Percentiles rank a stretch among this genome's conserved stretches.
phyloP scores from a whole-genome alignment of 2,113 vertebrate genomes.

The Pollachius pollachius region DNA sequence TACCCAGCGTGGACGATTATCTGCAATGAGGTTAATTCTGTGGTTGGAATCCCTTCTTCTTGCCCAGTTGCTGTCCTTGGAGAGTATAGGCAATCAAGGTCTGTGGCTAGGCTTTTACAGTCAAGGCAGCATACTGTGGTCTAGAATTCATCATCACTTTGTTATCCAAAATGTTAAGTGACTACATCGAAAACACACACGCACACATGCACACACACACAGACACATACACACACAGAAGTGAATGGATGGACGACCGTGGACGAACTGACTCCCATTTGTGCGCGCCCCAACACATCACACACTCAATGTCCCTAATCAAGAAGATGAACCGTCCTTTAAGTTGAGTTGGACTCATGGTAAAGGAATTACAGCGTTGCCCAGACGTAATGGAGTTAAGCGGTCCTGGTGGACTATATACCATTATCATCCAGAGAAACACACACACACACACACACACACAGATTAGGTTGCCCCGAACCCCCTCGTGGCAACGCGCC shows the following conservation, averaged over 20 bases:
- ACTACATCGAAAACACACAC: background rate
- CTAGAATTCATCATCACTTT: background rate
- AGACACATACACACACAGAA: background rate
- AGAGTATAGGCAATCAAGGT: slow-evolving; percentile 18
- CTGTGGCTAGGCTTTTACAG: slow-evolving; percentile 12
- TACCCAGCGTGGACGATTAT: slow-evolving; percentile 7
- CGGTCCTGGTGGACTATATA: slow-evolving; percentile 7
- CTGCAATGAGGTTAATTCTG: slow-evolving; percentile 18
- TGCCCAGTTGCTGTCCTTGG: slow-evolving; percentile 22
- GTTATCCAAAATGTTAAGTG: slow-evolving; percentile 6
- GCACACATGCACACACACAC: too few species aligned
- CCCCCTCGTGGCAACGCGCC: background rate
- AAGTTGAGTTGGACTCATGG: background rate
- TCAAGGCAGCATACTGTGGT: slow-evolving; percentile 2
- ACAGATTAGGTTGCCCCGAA: slow-evolving; percentile 14
- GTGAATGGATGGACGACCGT: too few species aligned
- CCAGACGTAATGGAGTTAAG: slow-evolving; percentile 16
- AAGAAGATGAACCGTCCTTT: slow-evolving; percentile 10
- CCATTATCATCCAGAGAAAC: slow-evolving; percentile 24
- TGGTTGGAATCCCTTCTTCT: background rate
- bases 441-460: slow-evolving; percentile 1
- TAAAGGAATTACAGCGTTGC: slow-evolving; percentile 16
- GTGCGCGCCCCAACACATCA: background rate
- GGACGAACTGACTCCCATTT: too few species aligned
- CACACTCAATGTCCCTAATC: background rate